A percentile compares a stretch with the other conserved stretches of the same genome.
phyloP scores from a whole-genome alignment of 2,888 invertebrate genomes.

The Lacanobia oleracea region DNA sequence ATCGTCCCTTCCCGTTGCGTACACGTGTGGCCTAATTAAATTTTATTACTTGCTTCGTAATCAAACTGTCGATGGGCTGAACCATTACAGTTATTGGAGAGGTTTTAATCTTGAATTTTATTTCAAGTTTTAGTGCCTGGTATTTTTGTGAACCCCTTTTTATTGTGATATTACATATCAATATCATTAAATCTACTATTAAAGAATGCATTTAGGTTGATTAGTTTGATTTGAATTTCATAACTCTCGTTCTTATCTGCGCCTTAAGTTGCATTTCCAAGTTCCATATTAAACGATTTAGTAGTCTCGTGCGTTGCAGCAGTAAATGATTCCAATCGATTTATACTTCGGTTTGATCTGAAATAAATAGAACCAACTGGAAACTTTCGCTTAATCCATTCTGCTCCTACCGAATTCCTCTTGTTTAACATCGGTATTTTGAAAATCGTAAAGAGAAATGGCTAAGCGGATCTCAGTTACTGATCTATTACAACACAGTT shows the following conservation, averaged over 20 bases:
- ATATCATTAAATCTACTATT: neutral
- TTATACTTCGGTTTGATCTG: slow-evolving; percentile 4
- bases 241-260: neutral
- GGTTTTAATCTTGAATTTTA: slow-evolving; percentile 16
- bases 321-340: slow-evolving; percentile 9
- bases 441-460: slow-evolving; percentile 5
- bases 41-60: slow-evolving; percentile 66
- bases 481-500: slow-evolving; percentile 9
- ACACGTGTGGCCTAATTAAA: slow-evolving; percentile 78
- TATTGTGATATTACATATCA: slow-evolving; percentile 5
- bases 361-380: slow-evolving; percentile 16
- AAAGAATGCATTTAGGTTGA: neutral
- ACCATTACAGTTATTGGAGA: slow-evolving; percentile 20
- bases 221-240: slow-evolving; percentile 9
- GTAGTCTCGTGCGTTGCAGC: slow-evolving; percentile 4
- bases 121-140: slow-evolving; percentile 13
- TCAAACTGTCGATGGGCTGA: slow-evolving; percentile 42
- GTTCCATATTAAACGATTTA: slow-evolving; percentile 8
- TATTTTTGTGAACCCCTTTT: slow-evolving; percentile 4
- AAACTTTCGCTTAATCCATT: neutral
- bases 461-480: slow-evolving; percentile 2
- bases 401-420: neutral
- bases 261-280: neutral
- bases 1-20: slow-evolving; percentile 76
- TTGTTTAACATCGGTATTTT: neutral